Conservation (phyloP, 2,797 vertebrate species). For the Chelonia mydas region DNA sequence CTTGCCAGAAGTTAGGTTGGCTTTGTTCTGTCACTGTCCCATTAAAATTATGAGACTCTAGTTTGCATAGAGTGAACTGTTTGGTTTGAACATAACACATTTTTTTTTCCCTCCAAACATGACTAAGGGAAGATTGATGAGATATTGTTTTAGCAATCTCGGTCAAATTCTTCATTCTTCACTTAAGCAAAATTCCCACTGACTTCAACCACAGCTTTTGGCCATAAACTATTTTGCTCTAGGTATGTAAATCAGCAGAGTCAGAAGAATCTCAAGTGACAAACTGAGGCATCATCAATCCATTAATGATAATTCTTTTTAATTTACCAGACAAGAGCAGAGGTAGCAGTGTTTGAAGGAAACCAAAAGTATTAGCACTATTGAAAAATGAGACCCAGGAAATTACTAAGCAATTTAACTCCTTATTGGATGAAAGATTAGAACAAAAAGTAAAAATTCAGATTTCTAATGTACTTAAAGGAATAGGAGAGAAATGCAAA, state of each 20-base stretch:
- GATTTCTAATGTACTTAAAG: background rate
- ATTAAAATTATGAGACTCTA: background rate
- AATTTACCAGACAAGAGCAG: background rate
- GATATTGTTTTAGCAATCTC: background rate
- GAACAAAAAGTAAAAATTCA: background rate
- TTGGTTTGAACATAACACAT: background rate
- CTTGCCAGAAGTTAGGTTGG: conserved; percentile 6
- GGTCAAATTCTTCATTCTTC: background rate
- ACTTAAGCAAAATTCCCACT: background rate
- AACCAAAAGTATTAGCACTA: background rate
- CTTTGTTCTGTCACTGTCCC: background rate
- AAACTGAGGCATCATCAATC: background rate
- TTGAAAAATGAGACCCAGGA: background rate
- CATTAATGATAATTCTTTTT: background rate
- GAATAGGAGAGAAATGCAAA: background rate
- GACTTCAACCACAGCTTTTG: background rate
- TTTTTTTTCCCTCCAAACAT: background rate
- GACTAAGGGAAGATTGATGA: background rate
- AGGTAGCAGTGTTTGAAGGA: background rate
- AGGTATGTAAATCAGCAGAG: background rate
- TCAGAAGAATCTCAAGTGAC: background rate
- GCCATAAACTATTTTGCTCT: background rate
- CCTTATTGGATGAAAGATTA: background rate
- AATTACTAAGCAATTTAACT: background rate
- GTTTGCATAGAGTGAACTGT: conserved; percentile 28